phyloP scores from a whole-genome alignment of 1,140 invertebrate genomes.

The Parapsyche elsis region DNA sequence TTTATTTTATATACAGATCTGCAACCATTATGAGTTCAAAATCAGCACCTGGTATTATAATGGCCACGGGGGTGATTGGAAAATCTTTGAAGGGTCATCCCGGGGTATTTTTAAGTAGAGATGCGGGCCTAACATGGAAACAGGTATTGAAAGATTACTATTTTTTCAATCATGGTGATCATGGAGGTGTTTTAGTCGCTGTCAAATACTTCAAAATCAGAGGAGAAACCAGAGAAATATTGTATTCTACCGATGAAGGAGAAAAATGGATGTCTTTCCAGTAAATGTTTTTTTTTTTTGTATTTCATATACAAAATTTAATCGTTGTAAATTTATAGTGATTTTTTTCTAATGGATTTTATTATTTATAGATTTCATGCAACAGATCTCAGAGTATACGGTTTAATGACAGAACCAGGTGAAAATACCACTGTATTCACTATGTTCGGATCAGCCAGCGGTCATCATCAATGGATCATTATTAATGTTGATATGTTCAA shows the following conservation, averaged over 20 bases:
- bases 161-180: slow-evolving; percentile 91
- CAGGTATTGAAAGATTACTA: slow-evolving; percentile 85
- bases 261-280: slow-evolving; percentile 78
- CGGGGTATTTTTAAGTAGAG: slow-evolving; percentile 83
- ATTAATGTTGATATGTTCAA: slow-evolving; percentile 83
- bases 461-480: slow-evolving; percentile 86
- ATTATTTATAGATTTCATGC: slow-evolving; percentile 71
- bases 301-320: slow-evolving; percentile 8
- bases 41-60: slow-evolving; percentile 88
- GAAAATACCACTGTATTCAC: slow-evolving; percentile 93
- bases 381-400: slow-evolving; percentile 81
- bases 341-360: slow-evolving; percentile 40
- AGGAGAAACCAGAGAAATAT: slow-evolving; percentile 79
- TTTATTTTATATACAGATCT: slow-evolving; percentile 66
- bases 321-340: not conserved
- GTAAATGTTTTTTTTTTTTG: slow-evolving; percentile 61
- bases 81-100: slow-evolving; percentile 82
- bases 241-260: slow-evolving; percentile 90
- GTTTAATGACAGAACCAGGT: slow-evolving; percentile 90
- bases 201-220: slow-evolving; percentile 81
- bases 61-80: slow-evolving; percentile 87
- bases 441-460: slow-evolving; percentile 85
- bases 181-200: slow-evolving; percentile 88
- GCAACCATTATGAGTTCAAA: slow-evolving; percentile 87
- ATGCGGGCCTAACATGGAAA: slow-evolving; percentile 88